Evolutionary conservation across 1,140 invertebrate species (phyloP), one percentile per base, ranked within the genome.

Genomic region (Neotoxoptera formosana): DNA sequence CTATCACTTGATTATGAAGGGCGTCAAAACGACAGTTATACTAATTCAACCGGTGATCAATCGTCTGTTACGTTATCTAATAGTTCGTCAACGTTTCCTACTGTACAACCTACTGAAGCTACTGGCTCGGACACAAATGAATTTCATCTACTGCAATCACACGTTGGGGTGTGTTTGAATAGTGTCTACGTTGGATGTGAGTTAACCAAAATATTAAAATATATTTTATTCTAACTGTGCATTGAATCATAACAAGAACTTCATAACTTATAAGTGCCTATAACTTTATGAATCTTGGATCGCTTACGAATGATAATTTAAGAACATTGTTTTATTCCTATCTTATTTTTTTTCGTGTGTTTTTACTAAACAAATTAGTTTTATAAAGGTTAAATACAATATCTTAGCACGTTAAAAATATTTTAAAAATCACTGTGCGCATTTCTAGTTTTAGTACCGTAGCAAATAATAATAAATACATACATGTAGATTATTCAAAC

Each of bases 181-280:
- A 95, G 95, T 94, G 96, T 96, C 94, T 94, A 95, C 81, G 95
- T 96, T 94, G 96, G 96, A 95, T 95, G 96, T 96, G 95, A 96
- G 96, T 91, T 76, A 76, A 76, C 60, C 14, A 76, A 11, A 76
- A n/a, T 4, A n/a, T 76, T n/a, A 0, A n/a, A 34, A 20, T n/a
- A 14, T n/a, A n/a, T n/a, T 76, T 76, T 76, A 34, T n/a, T n/a
- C 7, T 76, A 34, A 76, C 17, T 76, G 6, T n/a, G 2, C 30
- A n/a, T 7, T 53, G 21, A 23, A 76, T 20, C 9, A n/a, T 76
- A 76, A 76, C 60, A 76, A 34, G 4, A 76, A 67, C 14, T n/a
- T 30, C 9, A 51, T 51, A 21, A 51, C 51, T 48, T 48, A 48
- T 48, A 48, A 41, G 41, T 48, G 14, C 1, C 9, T 11, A 60